Percentiles rank a stretch among this genome's conserved stretches.
Evolutionary conservation across 2,888 invertebrate genomes (phyloP).

Genomic region (Galerucella pusilla): DNA sequence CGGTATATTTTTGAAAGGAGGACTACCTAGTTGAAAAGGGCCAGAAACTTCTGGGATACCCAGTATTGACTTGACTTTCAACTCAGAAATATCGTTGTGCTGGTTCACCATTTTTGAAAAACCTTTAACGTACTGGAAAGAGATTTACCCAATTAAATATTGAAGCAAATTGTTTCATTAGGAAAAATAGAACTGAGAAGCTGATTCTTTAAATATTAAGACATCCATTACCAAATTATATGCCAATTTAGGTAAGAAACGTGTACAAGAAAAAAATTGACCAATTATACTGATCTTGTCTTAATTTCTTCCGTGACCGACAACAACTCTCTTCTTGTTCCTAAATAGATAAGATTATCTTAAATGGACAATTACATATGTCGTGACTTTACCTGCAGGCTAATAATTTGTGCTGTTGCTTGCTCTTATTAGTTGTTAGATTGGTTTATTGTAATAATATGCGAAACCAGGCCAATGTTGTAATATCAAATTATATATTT

Average conservation of each 20-base stretch:
- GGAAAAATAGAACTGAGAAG: not conserved
- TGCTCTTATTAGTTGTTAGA: constrained; percentile 36
- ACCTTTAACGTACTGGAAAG: too few relatives aligned
- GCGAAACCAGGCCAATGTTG: constrained; percentile 37
- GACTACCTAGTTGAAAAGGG: too few relatives aligned
- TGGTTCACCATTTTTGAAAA: too few relatives aligned
- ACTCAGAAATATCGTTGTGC: too few relatives aligned
- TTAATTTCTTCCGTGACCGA: constrained; percentile 7
- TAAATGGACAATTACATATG: constrained; percentile 62
- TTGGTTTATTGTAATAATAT: constrained; percentile 35
- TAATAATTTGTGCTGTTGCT: constrained; percentile 39
- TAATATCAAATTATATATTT: constrained; percentile 36
- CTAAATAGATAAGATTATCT: constrained; percentile 54
- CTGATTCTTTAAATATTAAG: not conserved
- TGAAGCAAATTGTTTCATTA: too few relatives aligned
- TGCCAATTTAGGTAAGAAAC: not conserved
- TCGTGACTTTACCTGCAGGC: constrained; percentile 56
- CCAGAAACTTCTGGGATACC: too few relatives aligned
- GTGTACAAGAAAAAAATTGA: not conserved
- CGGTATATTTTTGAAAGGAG: too few relatives aligned
- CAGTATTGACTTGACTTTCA: too few relatives aligned
- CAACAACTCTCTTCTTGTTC: constrained; percentile 39
- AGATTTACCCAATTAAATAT: too few relatives aligned
- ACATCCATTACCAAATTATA: not conserved
- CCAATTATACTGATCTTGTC: not conserved